Evolutionary conservation across 1,140 invertebrate species (phyloP).

Genomic region (Helicoverpa zea): DNA sequence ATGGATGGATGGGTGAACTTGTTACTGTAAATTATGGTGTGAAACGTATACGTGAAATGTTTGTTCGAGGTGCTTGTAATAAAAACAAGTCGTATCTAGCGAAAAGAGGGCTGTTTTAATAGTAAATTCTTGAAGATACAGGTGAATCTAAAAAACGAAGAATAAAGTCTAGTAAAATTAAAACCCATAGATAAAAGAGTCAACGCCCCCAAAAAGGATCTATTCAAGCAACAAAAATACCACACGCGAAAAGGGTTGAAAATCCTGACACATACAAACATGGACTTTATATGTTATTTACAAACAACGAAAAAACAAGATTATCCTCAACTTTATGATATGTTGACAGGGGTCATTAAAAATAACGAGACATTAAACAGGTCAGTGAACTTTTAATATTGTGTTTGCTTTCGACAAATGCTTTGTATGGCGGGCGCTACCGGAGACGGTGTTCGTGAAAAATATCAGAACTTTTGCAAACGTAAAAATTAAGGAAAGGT

Average conservation of each 20-base stretch:
- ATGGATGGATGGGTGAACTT: too few relatives aligned
- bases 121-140: too few relatives aligned
- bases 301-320: constrained; percentile 12
- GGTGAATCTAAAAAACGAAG: too few relatives aligned
- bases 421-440: neutral
- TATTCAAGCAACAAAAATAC: neutral
- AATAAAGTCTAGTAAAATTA: too few relatives aligned
- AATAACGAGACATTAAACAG: constrained; percentile 13
- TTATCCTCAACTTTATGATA: constrained; percentile 27
- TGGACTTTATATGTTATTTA: constrained; percentile 8
- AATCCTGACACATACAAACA: constrained; percentile 29
- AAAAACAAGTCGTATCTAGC: too few relatives aligned
- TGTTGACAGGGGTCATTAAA: constrained; percentile 34
- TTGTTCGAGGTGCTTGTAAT: too few relatives aligned
- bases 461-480: constrained; percentile 2
- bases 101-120: too few relatives aligned
- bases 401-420: neutral
- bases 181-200: neutral
- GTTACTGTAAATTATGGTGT: too few relatives aligned
- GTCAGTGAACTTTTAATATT: constrained; percentile 16
- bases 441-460: neutral
- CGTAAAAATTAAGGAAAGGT: neutral
- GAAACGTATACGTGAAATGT: too few relatives aligned
- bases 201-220: neutral
- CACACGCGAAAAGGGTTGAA: constrained; percentile 10